A percentile compares a stretch with the other conserved stretches of the same genome.
phyloP scores from a whole-genome alignment of 1,140 invertebrate genomes.

The Plodia interpunctella region DNA sequence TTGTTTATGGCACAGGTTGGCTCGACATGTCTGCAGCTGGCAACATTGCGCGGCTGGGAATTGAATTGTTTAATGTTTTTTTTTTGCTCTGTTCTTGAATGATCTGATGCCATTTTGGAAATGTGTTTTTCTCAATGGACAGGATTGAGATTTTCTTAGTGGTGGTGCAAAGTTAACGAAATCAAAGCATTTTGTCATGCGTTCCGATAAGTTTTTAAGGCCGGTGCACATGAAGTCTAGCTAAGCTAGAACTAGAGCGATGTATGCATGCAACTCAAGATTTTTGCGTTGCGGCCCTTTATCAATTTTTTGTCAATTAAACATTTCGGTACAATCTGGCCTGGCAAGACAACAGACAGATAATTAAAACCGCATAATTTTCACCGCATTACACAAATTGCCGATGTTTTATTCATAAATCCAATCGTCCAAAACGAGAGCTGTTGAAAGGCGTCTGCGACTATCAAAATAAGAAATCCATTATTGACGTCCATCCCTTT shows the following conservation, averaged over 20 bases:
- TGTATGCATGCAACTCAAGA: no score
- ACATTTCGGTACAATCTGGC: background rate
- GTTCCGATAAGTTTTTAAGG: no score
- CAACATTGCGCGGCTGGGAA: background rate
- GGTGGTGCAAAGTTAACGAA: no score
- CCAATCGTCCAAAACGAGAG: constrained; percentile 62
- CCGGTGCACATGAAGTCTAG: no score
- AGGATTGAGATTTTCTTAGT: no score
- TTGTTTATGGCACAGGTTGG: background rate
- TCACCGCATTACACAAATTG: constrained; percentile 61
- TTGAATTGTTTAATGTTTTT: background rate
- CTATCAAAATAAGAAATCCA: constrained; percentile 33
- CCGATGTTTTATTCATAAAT: constrained; percentile 69
- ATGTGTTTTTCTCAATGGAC: no score
- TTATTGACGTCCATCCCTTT: constrained; percentile 23
- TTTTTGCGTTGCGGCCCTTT: no score
- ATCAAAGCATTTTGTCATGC: no score
- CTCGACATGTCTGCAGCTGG: constrained; percentile 1
- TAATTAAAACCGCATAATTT: constrained; percentile 46
- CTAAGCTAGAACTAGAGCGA: no score
- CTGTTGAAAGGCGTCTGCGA: constrained; percentile 56
- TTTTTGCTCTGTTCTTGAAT: background rate
- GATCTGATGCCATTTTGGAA: no score
- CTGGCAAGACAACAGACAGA: background rate
- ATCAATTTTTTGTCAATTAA: background rate